Percentiles rank a stretch among this genome's conserved stretches.
phyloP scores from a whole-genome alignment of 2,888 invertebrate genomes.

The Scrobipalpa atriplicella region DNA sequence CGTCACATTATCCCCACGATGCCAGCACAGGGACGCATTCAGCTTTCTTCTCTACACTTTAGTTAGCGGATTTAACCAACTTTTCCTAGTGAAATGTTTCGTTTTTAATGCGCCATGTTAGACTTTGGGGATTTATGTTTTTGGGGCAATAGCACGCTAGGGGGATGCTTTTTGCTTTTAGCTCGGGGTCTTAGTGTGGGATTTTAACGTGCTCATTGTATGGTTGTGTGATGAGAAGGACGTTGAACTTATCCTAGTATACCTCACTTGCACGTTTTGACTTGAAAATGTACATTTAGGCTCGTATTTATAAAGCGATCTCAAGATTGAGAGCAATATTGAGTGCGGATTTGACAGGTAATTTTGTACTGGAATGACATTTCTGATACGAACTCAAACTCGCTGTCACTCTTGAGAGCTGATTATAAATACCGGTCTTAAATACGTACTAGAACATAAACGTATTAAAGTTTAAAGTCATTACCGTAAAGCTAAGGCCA shows the following conservation, averaged over 20 bases:
- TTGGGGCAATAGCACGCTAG: constrained; percentile 6
- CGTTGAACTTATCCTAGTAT: neutral
- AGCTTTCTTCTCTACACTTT: constrained; percentile 27
- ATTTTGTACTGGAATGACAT: too few species aligned
- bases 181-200: neutral
- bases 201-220: neutral
- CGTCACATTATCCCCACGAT: constrained; percentile 26
- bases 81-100: constrained; percentile 25
- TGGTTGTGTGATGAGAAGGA: neutral
- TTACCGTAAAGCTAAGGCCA: too few species aligned
- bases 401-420: too few species aligned
- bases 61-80: constrained; percentile 23
- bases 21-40: constrained; percentile 30
- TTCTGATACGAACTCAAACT: too few species aligned
- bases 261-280: too few species aligned
- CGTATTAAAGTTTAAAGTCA: too few species aligned
- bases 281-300: too few species aligned
- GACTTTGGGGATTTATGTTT: constrained; percentile 21
- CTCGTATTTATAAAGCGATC: too few species aligned
- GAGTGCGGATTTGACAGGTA: too few species aligned
- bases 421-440: too few species aligned
- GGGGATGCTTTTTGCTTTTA: constrained; percentile 14
- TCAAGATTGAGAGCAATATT: too few species aligned
- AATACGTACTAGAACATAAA: too few species aligned
- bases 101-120: constrained; percentile 26